phyloP scores from a whole-genome alignment of 2,113 vertebrate genomes.

The Coturnix japonica region DNA sequence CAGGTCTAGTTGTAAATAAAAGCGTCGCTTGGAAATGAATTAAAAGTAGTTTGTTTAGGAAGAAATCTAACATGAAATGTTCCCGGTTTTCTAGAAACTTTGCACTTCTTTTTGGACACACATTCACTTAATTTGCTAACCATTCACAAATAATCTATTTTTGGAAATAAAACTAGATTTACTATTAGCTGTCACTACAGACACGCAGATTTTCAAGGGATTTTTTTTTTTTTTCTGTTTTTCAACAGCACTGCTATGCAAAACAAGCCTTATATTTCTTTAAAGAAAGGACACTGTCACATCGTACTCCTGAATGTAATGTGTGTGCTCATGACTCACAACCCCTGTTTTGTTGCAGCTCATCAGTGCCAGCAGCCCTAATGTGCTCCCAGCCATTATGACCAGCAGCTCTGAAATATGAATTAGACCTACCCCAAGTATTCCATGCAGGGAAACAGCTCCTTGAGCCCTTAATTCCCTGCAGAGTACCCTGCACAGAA shows the following conservation, averaged over 20 bases:
- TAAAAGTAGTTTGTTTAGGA: background rate
- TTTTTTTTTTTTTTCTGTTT: background rate
- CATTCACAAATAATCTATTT: background rate
- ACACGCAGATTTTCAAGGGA: background rate
- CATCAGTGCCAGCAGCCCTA: conserved; percentile 47
- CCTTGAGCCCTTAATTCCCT: conserved; percentile 52
- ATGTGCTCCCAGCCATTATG: conserved; percentile 49
- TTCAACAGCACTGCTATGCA: background rate
- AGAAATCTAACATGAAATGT: background rate
- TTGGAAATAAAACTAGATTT: background rate
- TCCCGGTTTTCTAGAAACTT: background rate
- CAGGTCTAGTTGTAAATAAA: background rate
- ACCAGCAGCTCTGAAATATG: conserved; percentile 61
- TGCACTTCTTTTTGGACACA: background rate
- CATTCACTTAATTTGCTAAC: background rate
- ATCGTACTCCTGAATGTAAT: background rate
- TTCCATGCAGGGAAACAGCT: background rate
- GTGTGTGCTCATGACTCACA: conserved; percentile 17
- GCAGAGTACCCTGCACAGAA: conserved; percentile 23
- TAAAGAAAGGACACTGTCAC: conserved; percentile 31
- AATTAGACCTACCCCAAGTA: conserved; percentile 49
- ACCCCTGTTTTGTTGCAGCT: conserved; percentile 41
- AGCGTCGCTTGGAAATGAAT: background rate
- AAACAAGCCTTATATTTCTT: conserved; percentile 1
- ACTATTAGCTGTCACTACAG: background rate